Percentiles rank a stretch among this genome's conserved stretches.
Conservation (phyloP, 37 sponge, comb jelly and placozoan species). For the Corticium candelabrum region DNA sequence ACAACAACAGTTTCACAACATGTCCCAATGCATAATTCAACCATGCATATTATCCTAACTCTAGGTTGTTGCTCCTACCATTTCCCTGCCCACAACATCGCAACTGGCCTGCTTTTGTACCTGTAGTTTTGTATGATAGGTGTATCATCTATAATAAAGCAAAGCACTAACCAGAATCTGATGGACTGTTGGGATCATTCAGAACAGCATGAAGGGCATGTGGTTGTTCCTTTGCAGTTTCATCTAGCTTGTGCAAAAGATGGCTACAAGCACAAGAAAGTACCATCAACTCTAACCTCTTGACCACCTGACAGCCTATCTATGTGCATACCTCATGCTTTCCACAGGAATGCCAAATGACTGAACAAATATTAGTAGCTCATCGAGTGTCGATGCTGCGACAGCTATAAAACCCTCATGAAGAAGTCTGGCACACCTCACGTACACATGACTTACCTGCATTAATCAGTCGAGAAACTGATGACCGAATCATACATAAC, state of each 20-base stretch:
- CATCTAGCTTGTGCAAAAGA: not conserved
- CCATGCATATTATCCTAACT: too few species aligned
- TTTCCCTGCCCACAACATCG: too few species aligned
- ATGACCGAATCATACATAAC: not conserved
- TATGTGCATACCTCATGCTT: conserved; percentile 2
- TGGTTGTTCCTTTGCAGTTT: not conserved
- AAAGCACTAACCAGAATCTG: too few species aligned
- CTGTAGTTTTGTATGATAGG: too few species aligned
- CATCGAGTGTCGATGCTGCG: not conserved
- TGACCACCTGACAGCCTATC: not conserved
- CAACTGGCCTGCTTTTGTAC: too few species aligned
- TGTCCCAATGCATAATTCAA: too few species aligned
- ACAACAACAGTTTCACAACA: too few species aligned
- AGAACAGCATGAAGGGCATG: not conserved
- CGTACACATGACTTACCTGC: not conserved
- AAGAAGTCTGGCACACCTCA: not conserved
- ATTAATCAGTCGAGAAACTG: not conserved
- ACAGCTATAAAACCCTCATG: not conserved
- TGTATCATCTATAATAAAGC: too few species aligned
- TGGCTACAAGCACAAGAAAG: not conserved
- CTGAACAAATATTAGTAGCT: conserved; percentile 15
- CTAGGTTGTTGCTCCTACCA: too few species aligned
- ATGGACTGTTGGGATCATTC: not conserved
- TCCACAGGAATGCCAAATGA: conserved; percentile 36
- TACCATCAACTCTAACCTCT: not conserved